Evolutionary conservation across 2,113 vertebrate species (phyloP).

Genomic region (Damaliscus lunatus): DNA sequence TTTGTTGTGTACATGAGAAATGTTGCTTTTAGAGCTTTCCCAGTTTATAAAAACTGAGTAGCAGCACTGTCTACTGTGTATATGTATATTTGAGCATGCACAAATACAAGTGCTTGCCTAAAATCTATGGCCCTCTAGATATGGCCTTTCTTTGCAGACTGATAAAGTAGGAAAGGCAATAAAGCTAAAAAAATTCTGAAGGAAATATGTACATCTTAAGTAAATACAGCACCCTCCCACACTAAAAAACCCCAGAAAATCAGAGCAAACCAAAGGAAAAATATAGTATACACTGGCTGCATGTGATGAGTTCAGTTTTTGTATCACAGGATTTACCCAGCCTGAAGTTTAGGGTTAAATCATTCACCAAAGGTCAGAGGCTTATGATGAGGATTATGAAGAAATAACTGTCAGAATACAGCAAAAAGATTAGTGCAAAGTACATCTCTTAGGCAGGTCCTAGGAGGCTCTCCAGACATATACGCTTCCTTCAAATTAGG

Average conservation of each 20-base stretch:
- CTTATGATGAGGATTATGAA: constrained; percentile 81
- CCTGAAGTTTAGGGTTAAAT: constrained; percentile 78
- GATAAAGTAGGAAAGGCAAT: neutral
- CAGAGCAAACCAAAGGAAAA: neutral
- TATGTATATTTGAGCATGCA: neutral
- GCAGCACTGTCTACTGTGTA: neutral
- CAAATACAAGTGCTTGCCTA: neutral
- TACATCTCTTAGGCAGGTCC: constrained; percentile 77
- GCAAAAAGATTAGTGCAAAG: constrained; percentile 81
- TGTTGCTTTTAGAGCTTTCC: neutral
- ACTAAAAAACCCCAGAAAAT: neutral
- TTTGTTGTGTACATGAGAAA: neutral
- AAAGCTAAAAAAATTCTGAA: neutral
- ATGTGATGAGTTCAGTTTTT: constrained; percentile 66
- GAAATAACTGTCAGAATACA: constrained; percentile 82
- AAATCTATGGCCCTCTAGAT: neutral
- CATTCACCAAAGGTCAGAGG: constrained; percentile 77
- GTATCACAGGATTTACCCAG: constrained; percentile 62
- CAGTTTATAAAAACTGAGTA: neutral
- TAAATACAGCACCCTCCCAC: neutral
- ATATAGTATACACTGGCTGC: neutral
- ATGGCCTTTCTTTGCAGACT: neutral
- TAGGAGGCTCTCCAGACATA: constrained; percentile 77
- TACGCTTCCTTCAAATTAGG: constrained; percentile 77
- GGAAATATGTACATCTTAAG: neutral